phyloP scores from a whole-genome alignment of 2,113 vertebrate species.

The Onychostruthus taczanowskii region DNA sequence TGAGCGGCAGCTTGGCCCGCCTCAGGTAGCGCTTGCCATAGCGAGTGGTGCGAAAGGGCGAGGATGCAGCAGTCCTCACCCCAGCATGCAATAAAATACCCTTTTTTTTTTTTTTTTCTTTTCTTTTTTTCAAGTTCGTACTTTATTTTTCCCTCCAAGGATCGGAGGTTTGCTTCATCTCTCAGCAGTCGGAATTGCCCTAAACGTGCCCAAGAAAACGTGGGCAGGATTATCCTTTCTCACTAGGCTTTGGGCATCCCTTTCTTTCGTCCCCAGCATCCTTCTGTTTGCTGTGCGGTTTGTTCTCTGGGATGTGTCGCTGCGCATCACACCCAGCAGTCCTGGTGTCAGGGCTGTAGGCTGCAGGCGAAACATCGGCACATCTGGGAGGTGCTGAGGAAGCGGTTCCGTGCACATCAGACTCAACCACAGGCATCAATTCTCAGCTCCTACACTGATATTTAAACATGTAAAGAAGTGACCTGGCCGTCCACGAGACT shows the following conservation, averaged over 20 bases:
- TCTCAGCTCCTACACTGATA: not conserved
- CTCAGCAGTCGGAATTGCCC: not conserved
- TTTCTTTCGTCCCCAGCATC: not conserved
- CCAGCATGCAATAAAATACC: not conserved
- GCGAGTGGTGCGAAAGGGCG: not conserved
- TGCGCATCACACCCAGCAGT: not conserved
- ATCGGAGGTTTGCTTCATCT: not conserved
- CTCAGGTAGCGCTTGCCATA: not conserved
- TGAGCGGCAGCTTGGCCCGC: not conserved
- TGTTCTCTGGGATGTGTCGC: not conserved
- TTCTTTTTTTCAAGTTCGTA: not conserved
- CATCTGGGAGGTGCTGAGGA: not conserved
- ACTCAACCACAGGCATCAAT: not conserved
- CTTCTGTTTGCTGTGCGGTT: not conserved
- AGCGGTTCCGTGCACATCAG: not conserved
- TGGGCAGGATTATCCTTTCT: not conserved
- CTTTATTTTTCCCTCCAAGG: not conserved
- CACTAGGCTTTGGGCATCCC: not conserved
- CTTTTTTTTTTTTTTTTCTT: rapidly evolving
- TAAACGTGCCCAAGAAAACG: not conserved
- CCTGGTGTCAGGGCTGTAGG: not conserved
- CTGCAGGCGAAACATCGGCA: not conserved
- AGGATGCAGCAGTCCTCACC: not conserved
- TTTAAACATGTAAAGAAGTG: not conserved
- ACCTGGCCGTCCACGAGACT: not conserved